A percentile compares a stretch with the other conserved stretches of the same genome.
phyloP scores from a whole-genome alignment of 2,888 invertebrate species.

The Brenthis daphne region DNA sequence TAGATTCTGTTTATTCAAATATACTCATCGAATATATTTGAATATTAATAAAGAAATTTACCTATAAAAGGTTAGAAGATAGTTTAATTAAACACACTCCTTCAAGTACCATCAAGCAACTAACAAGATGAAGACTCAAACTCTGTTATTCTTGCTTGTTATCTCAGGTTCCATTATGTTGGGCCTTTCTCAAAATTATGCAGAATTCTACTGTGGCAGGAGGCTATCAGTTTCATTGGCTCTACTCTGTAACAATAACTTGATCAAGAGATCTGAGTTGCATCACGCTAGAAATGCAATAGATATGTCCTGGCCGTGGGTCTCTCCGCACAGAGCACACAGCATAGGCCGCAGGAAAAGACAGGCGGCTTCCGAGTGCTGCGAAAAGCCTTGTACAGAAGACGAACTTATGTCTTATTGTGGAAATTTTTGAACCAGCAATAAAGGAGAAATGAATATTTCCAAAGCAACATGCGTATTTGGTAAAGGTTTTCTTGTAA shows the following conservation, averaged over 20 bases:
- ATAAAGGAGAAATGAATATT: too few relatives aligned
- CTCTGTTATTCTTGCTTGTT: neutral
- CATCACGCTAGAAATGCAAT: constrained; percentile 2
- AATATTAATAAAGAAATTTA: too few relatives aligned
- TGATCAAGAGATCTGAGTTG: constrained; percentile 36
- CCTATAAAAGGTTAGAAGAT: too few relatives aligned
- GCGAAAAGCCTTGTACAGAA: constrained; percentile 48
- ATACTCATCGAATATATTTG: too few relatives aligned
- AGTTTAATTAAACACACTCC: too few relatives aligned
- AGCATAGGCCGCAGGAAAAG: constrained; percentile 45
- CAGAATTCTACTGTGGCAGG: constrained; percentile 23
- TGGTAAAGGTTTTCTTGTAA: too few relatives aligned
- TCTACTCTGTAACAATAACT: constrained; percentile 33
- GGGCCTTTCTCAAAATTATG: neutral
- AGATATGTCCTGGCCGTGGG: constrained; percentile 43
- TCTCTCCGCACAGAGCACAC: constrained; percentile 41
- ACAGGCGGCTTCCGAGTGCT: constrained; percentile 51
- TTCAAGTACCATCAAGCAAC: too few relatives aligned
- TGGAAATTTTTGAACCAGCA: neutral
- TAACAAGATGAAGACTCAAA: neutral
- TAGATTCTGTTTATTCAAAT: too few relatives aligned
- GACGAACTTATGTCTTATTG: constrained; percentile 31
- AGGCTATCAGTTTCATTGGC: constrained; percentile 40
- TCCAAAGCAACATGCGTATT: too few relatives aligned
- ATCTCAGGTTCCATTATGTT: neutral